These are phyloP conservation scores for Paedocypris sp. DNA, from an alignment of 2,113 vertebrate genomes.

Conservation along the genomic window DNA sequence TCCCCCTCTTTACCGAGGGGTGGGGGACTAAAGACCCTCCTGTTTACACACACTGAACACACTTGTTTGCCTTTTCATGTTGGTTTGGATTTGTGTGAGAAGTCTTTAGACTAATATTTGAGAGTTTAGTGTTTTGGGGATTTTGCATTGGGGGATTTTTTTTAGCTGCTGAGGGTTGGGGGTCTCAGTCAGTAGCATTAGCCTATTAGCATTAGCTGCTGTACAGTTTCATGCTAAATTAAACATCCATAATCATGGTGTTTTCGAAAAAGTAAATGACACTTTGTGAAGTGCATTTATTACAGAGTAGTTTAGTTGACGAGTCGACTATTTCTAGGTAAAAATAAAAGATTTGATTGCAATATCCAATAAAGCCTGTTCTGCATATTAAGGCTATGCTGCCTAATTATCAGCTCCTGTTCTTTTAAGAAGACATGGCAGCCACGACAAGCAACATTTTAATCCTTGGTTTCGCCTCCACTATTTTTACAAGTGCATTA, in stretches of 20 bases:
- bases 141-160: not conserved
- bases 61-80: slow-evolving; percentile 30
- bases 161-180: slow-evolving; percentile 1
- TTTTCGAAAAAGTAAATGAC: too few species aligned
- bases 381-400: too few species aligned
- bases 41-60: slow-evolving; percentile 26
- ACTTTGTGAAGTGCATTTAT: too few species aligned
- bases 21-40: slow-evolving; percentile 25
- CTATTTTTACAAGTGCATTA: slow-evolving; percentile 16
- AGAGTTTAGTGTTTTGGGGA: not conserved
- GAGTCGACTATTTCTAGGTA: too few species aligned
- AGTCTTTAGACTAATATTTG: slow-evolving; percentile 29
- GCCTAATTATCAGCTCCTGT: not conserved
- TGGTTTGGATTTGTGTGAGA: slow-evolving; percentile 29
- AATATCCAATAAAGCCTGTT: too few species aligned
- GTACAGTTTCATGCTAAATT: too few species aligned
- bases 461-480: not conserved
- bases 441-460: not conserved
- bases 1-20: slow-evolving; percentile 1
- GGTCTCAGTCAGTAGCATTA: too few species aligned
- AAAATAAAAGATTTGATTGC: too few species aligned
- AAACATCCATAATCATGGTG: too few species aligned
- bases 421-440: not conserved
- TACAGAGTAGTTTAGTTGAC: too few species aligned
- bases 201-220: too few species aligned